Evolutionary conservation across 2,888 invertebrate genomes (phyloP), one percentile per base, ranked within the genome.

Genomic region (Julus scanicus): DNA sequence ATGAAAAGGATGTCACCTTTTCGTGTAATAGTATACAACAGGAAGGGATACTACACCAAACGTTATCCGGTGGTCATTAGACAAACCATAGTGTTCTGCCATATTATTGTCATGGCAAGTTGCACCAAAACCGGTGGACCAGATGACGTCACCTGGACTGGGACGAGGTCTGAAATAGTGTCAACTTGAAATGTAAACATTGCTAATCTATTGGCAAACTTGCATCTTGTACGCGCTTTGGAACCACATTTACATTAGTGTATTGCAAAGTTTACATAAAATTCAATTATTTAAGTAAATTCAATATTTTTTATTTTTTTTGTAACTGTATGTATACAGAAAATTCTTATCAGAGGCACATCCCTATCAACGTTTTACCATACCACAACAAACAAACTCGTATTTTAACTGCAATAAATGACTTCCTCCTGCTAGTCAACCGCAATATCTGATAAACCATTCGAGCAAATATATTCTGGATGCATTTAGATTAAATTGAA

Each of bases 381-480:
- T 71, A 8, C 29, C 20, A 71, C 71, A 71, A 57, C 17, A n/a
- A n/a, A 15, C 5, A 71, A 4, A 29, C n/a, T 20, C 20, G 71
- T 71, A 29, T 71, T 71, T 71, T 29, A 5, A 71, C 71, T 71
- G 6, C 6, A 71, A 29, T 29, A 71, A 71, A 29, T 29, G 20
- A 44, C 44, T 53, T 15, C 53, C 53, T 15, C 53, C 11, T 15
- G 13, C 53, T 15, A 8, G 5, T 29, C 20, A 71, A 71, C 29
- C n/a, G 5, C 2, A 71, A 29, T 53, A 53, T 29, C 71, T 71
- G 71, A 71, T 71, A 57, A n/a, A 6, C 11, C 20, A 20, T 71
- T 71, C 71, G 71, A 71, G 71, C 71, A 71, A 71, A 71, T 71
- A 71, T 63, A n/a, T 63, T 2, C 20, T n/a, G 71, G 71, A 71